A percentile compares a stretch with the other conserved stretches of the same genome.
Conservation (phyloP, 2,797 vertebrate species). For the Ceryle rudis region DNA sequence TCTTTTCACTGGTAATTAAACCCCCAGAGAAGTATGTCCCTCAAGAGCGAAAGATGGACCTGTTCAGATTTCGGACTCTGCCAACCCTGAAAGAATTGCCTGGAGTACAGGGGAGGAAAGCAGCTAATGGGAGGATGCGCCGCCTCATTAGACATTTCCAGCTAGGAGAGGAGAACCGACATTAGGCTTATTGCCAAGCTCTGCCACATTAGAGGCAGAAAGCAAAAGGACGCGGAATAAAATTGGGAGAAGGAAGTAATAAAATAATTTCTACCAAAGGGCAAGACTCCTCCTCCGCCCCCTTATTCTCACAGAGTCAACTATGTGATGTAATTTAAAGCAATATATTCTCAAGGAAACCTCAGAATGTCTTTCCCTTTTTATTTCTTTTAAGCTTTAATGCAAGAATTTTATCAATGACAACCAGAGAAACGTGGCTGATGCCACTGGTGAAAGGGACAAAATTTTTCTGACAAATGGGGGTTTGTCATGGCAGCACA, state of each 20-base stretch:
- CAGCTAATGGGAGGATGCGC: not conserved
- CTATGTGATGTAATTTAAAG: not conserved
- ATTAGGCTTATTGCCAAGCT: not conserved
- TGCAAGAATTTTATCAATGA: not conserved
- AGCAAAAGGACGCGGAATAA: not conserved
- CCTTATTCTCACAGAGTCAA: not conserved
- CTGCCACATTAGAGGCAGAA: not conserved
- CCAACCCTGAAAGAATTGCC: not conserved
- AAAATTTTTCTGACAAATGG: not conserved
- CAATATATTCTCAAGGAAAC: not conserved
- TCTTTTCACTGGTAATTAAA: not conserved
- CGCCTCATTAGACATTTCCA: not conserved
- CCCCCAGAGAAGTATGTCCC: not conserved
- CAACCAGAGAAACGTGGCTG: not conserved
- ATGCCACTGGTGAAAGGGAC: not conserved
- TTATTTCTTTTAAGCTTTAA: not conserved
- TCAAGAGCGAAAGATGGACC: not conserved
- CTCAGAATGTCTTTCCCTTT: not conserved
- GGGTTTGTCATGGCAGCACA: not conserved
- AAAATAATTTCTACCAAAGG: not conserved
- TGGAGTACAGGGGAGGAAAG: not conserved
- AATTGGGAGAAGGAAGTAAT: not conserved
- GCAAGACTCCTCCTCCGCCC: not conserved
- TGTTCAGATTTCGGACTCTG: not conserved
- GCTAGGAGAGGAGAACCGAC: not conserved